Evolutionary conservation across 2,888 invertebrate species (phyloP), one percentile per base, ranked within the genome.

Genomic region (Leptopterna dolabrata): DNA sequence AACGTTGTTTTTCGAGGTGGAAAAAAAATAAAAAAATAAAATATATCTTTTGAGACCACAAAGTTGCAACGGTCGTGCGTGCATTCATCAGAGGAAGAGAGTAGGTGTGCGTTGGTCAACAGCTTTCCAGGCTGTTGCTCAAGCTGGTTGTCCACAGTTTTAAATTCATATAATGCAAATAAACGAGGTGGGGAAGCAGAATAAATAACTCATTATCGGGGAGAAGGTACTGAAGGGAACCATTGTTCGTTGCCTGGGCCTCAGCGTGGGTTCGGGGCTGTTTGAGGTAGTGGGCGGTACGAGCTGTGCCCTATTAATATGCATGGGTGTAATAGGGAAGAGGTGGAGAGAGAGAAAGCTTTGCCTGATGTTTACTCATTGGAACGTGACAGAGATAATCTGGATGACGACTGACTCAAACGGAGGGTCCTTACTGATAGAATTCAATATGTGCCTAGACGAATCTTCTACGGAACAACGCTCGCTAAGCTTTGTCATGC

Each of bases 161-260:
- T 81, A 81, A 81, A 81, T 81, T 81, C 81, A 81, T 81, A 81
- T 81, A 81, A 81, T 81, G 81, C 81, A 81, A 81, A 81, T 81
- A 81, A 81, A 81, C 81, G 81, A 81, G 81, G 30, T n/a, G 36
- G 55, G 19, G 55, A 81, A 81, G 27, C 81, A 81, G 81, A 81
- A 81, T 81, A 81, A 81, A 81, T 81, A 81, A 81, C 81, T 81
- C 81, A 81, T 81, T 81, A 81, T 81, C 81, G 81, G 55, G 9
- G 13, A 6, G 30, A 24, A 55, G 81, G 36, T 43, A 78, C 45
- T 45, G 81, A 29, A 81, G 30, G 81, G 43, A 29, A 19, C 51
- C 36, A 81, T 81, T 81, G 81, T 81, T 81, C 43, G 29, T 16
- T 30, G 24, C 30, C 27, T 30, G 51, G 29, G 51, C 19, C 51